A percentile compares a stretch with the other conserved stretches of the same genome.
Conservation (phyloP, 2,797 vertebrate species). For the Dicrostonyx torquatus region DNA sequence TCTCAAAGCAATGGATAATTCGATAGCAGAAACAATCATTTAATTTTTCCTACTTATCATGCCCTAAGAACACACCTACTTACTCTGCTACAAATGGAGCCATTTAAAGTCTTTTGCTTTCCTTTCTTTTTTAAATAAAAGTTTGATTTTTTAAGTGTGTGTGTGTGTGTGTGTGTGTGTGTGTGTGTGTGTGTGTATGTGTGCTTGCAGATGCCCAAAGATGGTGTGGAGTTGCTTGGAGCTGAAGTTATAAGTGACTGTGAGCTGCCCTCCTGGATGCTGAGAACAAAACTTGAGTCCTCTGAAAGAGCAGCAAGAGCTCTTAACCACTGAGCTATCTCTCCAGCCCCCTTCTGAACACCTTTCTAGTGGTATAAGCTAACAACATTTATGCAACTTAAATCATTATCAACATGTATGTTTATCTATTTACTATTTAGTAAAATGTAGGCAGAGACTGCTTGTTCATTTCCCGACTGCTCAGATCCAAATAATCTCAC, state of each 20-base stretch:
- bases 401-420: not conserved
- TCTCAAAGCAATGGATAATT: slow-evolving; percentile 24
- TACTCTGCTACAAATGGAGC: not conserved
- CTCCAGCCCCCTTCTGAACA: not conserved
- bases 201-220: not conserved
- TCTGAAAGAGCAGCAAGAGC: not conserved
- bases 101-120: not conserved
- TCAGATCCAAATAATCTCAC: too few relatives aligned
- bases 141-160: not conserved
- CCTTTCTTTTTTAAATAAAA: not conserved
- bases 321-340: not conserved
- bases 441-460: not conserved
- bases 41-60: not conserved
- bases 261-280: not conserved
- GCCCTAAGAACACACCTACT: not conserved
- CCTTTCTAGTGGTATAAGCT: not conserved
- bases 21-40: not conserved
- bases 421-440: not conserved
- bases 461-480: too few relatives aligned
- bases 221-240: not conserved
- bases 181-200: not conserved
- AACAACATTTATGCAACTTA: not conserved
- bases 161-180: not conserved
- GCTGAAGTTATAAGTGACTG: not conserved
- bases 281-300: not conserved